Conservation (phyloP, 2,797 vertebrate genomes). For the Zalophus californianus region DNA sequence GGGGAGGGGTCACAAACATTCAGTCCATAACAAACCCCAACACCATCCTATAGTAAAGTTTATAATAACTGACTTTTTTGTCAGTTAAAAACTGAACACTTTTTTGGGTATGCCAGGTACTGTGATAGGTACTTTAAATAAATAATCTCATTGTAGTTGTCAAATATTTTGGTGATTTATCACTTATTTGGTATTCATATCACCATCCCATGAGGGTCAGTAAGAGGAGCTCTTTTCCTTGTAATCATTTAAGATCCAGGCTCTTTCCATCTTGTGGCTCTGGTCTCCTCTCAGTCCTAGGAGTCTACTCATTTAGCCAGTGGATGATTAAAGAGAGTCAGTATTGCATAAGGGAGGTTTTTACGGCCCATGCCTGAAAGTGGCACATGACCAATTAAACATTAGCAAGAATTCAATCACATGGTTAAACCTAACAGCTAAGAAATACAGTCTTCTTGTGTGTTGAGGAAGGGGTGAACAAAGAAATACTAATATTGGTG, state of each 20-base stretch:
- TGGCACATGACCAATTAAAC: not conserved
- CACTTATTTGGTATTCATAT: conserved; percentile 34
- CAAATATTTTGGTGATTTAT: not conserved
- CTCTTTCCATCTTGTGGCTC: not conserved
- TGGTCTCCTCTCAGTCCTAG: not conserved
- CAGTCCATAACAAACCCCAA: not conserved
- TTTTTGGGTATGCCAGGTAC: not conserved
- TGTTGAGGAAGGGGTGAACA: not conserved
- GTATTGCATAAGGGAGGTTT: not conserved
- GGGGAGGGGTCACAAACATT: not conserved
- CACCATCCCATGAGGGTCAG: not conserved
- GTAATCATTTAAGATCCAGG: not conserved
- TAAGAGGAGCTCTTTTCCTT: not conserved
- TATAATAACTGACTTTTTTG: conserved; percentile 16
- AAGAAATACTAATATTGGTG: not conserved
- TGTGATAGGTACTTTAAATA: conserved; percentile 26
- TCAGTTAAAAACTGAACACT: not conserved
- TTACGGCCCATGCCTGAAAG: not conserved
- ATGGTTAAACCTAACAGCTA: not conserved
- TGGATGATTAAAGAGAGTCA: not conserved
- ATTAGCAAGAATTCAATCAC: conserved; percentile 32
- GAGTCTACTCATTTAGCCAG: not conserved
- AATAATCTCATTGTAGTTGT: conserved; percentile 8
- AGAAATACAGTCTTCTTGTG: not conserved
- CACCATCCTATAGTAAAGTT: not conserved